Percentiles rank a stretch among this genome's conserved stretches.
Conservation (phyloP, 35 echinoderm and acorn worm species). For the Patiria miniata region DNA sequence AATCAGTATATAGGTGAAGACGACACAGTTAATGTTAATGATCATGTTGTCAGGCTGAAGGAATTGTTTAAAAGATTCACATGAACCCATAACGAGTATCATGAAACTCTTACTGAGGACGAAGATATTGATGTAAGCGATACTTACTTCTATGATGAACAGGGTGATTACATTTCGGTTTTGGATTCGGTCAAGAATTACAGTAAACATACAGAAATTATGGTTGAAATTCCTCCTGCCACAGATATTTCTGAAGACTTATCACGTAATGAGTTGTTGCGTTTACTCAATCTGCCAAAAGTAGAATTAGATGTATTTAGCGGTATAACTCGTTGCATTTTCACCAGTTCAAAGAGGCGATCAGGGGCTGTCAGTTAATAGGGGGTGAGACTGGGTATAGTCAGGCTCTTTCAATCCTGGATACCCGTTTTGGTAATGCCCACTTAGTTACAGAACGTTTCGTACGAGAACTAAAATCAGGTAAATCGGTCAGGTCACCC, state of each 20-base stretch:
- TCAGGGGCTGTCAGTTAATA: constrained; percentile 36
- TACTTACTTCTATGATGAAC: constrained; percentile 42
- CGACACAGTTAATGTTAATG: constrained; percentile 10
- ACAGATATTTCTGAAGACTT: constrained; percentile 9
- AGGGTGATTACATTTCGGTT: background rate
- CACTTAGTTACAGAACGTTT: constrained; percentile 37
- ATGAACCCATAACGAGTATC: background rate
- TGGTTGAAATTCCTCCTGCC: background rate
- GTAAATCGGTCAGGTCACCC: constrained; percentile 27
- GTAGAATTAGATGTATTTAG: constrained; percentile 33
- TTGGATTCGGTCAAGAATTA: background rate
- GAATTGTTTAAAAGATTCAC: constrained; percentile 26
- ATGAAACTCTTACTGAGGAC: constrained; percentile 32
- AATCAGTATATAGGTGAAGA: constrained; percentile 44
- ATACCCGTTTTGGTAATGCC: constrained; percentile 28
- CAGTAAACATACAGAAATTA: background rate
- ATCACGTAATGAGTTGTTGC: constrained; percentile 35
- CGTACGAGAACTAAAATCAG: constrained; percentile 22
- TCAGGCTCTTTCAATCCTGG: background rate
- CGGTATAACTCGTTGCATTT: constrained; percentile 43
- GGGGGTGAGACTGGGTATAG: constrained; percentile 30
- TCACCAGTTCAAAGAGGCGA: constrained; percentile 50
- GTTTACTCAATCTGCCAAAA: constrained; percentile 34
- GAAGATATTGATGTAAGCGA: constrained; percentile 37
- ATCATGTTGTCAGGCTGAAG: constrained; percentile 18